These are phyloP conservation scores for Acanthosepion esculentum DNA, from an alignment of 2,888 invertebrate species.

Conservation along the genomic window DNA sequence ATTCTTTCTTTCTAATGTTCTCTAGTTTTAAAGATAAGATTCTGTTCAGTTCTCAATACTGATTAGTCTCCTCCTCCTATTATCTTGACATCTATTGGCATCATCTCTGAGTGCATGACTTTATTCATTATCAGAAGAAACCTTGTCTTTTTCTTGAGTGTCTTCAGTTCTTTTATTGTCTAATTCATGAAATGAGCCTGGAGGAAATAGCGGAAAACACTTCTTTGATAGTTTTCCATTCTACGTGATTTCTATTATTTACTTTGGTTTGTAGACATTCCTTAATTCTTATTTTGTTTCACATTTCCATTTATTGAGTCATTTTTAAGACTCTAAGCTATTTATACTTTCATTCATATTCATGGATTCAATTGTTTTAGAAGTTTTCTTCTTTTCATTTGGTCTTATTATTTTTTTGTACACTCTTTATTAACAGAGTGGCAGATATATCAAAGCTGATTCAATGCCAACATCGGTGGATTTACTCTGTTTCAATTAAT, in stretches of 20 bases:
- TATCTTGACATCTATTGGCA: background rate
- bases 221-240: background rate
- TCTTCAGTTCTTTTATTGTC: background rate
- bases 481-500: background rate
- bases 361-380: background rate
- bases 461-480: background rate
- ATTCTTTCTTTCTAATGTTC: no score
- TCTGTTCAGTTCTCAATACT: background rate
- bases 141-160: background rate
- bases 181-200: background rate
- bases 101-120: background rate
- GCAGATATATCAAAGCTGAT: background rate
- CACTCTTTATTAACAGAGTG: background rate
- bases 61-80: background rate
- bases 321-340: slow-evolving; percentile 11
- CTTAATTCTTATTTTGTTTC: background rate
- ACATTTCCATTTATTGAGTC: background rate
- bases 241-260: background rate
- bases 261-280: background rate
- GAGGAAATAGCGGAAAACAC: background rate
- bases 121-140: background rate
- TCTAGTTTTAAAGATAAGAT: no score
- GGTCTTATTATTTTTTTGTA: background rate
- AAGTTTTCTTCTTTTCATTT: background rate
- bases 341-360: background rate